Base-by-base conservation (phyloP, 2,797 vertebrate genomes). In the Cuniculus paca region DNA sequence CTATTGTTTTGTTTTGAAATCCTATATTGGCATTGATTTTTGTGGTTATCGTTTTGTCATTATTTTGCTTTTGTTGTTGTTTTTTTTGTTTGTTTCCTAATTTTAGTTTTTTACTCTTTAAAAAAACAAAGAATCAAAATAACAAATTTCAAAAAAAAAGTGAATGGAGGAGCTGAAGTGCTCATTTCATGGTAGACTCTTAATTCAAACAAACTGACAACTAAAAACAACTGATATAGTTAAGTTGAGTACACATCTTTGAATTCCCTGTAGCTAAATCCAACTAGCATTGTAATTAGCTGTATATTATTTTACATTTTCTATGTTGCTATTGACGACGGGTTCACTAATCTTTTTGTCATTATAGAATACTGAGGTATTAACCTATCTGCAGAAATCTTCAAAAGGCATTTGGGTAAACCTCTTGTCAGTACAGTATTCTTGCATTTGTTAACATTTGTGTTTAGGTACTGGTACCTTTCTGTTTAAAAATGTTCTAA, bases 391-490 rank as follows among this genome's bases (percentile, higher is more conserved):
- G 98, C 96, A 97, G 98, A 98, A 98, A 98, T 98, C 98, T 98
- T 98, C 97, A 98, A 98, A 98, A 99, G 98, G 98, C 99, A 98
- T 99, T 99, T 98, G 98, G 98, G 99, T 98, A 99, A 99, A 99
- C 98, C 99, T 99, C 99, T 99, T 99, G 99, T 99, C 99, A 99
- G 99, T 99, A 99, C 99, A 99, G 99, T 99, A 99, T 98, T 99
- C 98, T 98, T 98, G 98, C 99, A 98, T 98, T 99, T 98, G 98
- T 99, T 99, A 99, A 98, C 97, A 99, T 99, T 98, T 98, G 98
- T 99, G 98, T 99, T 99, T 99, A 99, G 99, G 99, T 99, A 99
- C 99, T 99, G 99, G 99, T 99, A 99, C 99, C 99, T 99, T 99
- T 99, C 99, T 98, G 99, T 99, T 99, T 98, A 98, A 98, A 99